Conservation (phyloP, 2,797 vertebrate species). For the Pantherophis vulpinus region DNA sequence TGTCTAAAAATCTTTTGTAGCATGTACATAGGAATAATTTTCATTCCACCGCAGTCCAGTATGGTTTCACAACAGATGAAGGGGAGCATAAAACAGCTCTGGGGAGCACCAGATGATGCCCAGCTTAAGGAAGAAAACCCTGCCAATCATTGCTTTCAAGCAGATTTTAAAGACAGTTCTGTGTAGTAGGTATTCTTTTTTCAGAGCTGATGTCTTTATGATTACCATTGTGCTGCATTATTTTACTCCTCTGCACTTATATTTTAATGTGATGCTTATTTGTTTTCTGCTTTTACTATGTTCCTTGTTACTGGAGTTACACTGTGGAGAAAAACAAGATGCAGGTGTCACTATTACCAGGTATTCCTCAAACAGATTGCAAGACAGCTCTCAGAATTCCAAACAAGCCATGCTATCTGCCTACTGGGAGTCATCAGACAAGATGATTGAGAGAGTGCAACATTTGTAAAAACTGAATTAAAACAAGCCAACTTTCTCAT, state of each 20-base stretch:
- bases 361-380: not conserved
- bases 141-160: not conserved
- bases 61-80: not conserved
- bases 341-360: not conserved
- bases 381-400: not conserved
- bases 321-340: not conserved
- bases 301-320: not conserved
- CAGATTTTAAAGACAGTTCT: not conserved
- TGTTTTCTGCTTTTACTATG: not conserved
- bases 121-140: not conserved
- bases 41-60: not conserved
- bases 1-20: not conserved
- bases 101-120: not conserved
- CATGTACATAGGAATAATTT: slow-evolving; percentile 12
- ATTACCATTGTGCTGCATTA: not conserved
- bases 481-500: not conserved
- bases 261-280: too few species aligned
- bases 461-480: not conserved
- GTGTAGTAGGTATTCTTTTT: too few species aligned
- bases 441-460: not conserved
- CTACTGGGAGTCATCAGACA: not conserved
- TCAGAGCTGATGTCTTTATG: not conserved
- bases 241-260: not conserved
- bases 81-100: not conserved
- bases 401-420: not conserved